Percentiles rank a stretch among this genome's conserved stretches.
Conservation (phyloP, 92 coral and sea anemone genomes). For the Phymanthus crucifer region DNA sequence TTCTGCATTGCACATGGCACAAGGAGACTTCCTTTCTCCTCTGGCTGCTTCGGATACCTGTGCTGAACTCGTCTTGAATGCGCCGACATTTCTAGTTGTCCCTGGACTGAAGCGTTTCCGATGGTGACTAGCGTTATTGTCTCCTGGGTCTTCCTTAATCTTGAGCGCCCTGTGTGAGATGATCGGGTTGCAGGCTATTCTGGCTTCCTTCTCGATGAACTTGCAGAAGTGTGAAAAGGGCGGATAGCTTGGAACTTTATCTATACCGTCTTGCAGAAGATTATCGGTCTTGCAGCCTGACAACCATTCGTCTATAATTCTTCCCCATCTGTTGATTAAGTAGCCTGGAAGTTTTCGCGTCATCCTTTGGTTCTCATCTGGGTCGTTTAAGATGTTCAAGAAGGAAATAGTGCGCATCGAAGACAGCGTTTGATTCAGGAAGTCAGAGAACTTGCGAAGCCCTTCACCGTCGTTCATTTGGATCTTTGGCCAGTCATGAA, state of each 20-base stretch:
- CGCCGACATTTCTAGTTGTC: constrained; percentile 2
- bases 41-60: background rate
- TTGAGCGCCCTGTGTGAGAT: constrained; percentile 15
- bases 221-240: constrained; percentile 41
- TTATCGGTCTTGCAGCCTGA: constrained; percentile 9
- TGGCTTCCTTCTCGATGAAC: constrained; percentile 30
- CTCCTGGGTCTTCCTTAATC: background rate
- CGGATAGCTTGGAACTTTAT: constrained; percentile 16
- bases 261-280: background rate
- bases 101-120: background rate
- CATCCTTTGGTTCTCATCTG: constrained; percentile 39
- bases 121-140: background rate
- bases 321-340: constrained; percentile 35
- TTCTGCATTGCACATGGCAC: constrained; percentile 33
- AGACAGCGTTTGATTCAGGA: constrained; percentile 21
- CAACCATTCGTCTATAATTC: constrained; percentile 42
- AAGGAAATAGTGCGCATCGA: constrained; percentile 21
- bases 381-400: constrained; percentile 22
- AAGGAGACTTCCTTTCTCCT: constrained; percentile 8
- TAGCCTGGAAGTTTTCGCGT: constrained; percentile 45
- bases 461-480: constrained; percentile 27
- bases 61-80: background rate
- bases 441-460: constrained; percentile 25
- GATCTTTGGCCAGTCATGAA: constrained; percentile 34
- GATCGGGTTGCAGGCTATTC: constrained; percentile 40